Evolutionary conservation across 2,113 vertebrate genomes (phyloP), one percentile per base, ranked within the genome.

Genomic region (Entelurus aequoreus): DNA sequence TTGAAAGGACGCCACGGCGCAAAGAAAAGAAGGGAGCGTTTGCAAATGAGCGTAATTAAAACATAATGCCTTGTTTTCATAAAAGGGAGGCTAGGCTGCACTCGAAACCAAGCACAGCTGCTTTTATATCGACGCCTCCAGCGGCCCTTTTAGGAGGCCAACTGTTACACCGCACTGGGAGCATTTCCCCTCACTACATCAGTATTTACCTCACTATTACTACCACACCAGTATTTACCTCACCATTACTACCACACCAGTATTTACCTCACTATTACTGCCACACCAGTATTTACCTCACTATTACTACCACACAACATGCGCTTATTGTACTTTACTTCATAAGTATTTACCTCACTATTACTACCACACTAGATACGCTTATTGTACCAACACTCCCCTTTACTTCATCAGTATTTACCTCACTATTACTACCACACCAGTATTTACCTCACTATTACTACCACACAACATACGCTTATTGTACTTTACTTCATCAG

Each of bases 1-100:
- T 52, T 54, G 60, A 74, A 63, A 67, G 70, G 72, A 68, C 15
- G 6, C 2, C 9, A n/a, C 19, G 40, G 16, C 0, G 49, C 19
- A 48, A 40, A 47, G 11, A 49, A 54, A 37, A 60, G 64, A 63
- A 42, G 63, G 42, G 42, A 48, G 54, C 65, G 62, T 57, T 66
- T 54, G 14, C 7, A 63, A 28, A 40, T 53, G 51, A 56, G 57
- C 42, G 21, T 48, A 36, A 60, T 48, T 37, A 48, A 60, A 37
- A 48, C 28, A 48, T 48, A 35, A 48, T 59, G 16, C 21, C 44
- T 58, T 19, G 40, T 58, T 46, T 58, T 5, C 42, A 16, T 46
- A 12, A 58, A 56, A 42, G 51, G 12, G 28, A 19, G 19, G 19
- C 19, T 28, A 53, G 54, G 36, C 37, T 55, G 8, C 55, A 10